Evolutionary conservation across 2,888 invertebrate genomes (phyloP).

Genomic region (Aleiodes testaceus): DNA sequence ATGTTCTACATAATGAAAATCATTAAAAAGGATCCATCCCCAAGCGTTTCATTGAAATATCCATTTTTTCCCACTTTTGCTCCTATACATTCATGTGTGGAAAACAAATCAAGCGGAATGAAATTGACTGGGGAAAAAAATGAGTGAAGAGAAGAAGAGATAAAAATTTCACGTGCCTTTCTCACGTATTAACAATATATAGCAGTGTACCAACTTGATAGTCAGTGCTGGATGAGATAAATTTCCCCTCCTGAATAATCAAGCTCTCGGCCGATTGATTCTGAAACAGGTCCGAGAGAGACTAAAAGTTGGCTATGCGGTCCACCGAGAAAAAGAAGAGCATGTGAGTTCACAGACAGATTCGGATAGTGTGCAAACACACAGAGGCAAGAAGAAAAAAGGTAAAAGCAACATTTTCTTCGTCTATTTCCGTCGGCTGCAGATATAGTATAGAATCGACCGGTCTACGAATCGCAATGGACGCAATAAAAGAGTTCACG

Average conservation of each 20-base stretch:
- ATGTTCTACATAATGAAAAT: too few species aligned
- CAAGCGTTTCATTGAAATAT: background rate
- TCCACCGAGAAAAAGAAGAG: conserved; percentile 30
- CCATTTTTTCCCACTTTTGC: background rate
- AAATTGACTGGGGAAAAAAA: background rate
- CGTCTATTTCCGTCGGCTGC: background rate
- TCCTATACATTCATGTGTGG: too few species aligned
- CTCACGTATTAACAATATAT: background rate
- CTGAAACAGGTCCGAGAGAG: conserved; percentile 31
- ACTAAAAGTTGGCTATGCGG: conserved; percentile 23
- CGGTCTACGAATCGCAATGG: background rate
- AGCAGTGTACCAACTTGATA: background rate
- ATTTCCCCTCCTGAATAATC: conserved; percentile 47
- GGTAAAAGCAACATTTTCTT: background rate
- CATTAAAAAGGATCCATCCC: too few species aligned
- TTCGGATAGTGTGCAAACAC: conserved; percentile 22
- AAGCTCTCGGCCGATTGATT: conserved; percentile 49
- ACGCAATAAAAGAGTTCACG: conserved; percentile 21
- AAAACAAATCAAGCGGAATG: too few species aligned
- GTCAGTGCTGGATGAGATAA: conserved; percentile 29
- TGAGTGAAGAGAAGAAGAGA: background rate
- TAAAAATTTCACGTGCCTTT: background rate
- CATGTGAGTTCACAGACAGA: conserved; percentile 17
- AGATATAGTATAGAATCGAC: conserved; percentile 2
- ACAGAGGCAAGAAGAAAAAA: background rate